Evolutionary conservation across 2,888 invertebrate genomes (phyloP), one percentile per base, ranked within the genome.

Genomic region (Scrobipalpa atriplicella): DNA sequence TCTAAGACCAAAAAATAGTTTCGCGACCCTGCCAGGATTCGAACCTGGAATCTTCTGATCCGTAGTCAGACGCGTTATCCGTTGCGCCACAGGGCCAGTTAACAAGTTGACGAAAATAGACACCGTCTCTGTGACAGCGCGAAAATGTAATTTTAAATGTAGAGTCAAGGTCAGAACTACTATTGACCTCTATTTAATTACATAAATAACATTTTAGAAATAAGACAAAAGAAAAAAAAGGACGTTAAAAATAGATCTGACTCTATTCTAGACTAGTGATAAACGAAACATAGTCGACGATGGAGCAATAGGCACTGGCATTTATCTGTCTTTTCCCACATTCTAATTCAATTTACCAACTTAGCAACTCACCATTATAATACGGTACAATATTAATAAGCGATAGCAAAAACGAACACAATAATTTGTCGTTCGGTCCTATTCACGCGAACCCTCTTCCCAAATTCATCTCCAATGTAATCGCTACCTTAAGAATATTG

Each of bases 51-150:
- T 94, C 93, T 94, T 93, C 93, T 94, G 94, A 94, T 94, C 94
- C 94, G 94, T 94, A 94, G 94, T 94, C 94, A 94, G 94, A 94
- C 94, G 94, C 94, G 94, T 94, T 94, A 94, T 94, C 93, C 94
- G 85, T 94, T 94, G 94, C 94, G 94, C 94, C 94, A 94, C 94
- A 94, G 90, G 94, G 93, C 94, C 93, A 11, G 75, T 69, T 72
- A 65, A 0, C 19, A n/a, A 13, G 0, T 0, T 21, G 60, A n/a
- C 38, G 38, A 60, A 60, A 60, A 38, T 60, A 38, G 60, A 16
- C 7, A 39, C 38, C 9, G 38, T n/a, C n/a, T 58, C 54, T 54
- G 11, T n/a, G n/a, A n/a, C 21, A 16, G 16, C 18, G 18, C 19
- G 9, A 3, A 52, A 2, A n/a, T 43, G 43, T 29, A 29, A 3